A percentile compares a stretch with the other conserved stretches of the same genome.
Conservation (phyloP, 2,797 vertebrate species). For the Phalanger gymnotis region DNA sequence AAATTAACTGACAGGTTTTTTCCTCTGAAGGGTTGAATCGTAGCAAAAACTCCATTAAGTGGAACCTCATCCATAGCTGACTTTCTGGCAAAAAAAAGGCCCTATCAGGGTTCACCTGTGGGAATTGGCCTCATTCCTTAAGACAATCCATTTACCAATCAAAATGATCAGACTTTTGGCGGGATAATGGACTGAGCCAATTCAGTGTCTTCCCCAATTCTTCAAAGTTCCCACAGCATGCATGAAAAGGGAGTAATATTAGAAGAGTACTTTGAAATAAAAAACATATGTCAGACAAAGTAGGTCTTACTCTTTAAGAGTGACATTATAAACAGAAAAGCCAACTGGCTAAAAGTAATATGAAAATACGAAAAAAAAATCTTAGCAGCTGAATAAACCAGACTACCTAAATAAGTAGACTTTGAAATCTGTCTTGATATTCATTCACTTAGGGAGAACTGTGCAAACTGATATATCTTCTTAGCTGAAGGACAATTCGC, state of each 20-base stretch:
- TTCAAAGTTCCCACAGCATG: neutral
- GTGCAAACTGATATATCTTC: constrained; percentile 20
- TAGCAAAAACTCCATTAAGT: constrained; percentile 7
- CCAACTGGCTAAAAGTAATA: constrained; percentile 39
- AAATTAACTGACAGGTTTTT: neutral
- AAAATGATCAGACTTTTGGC: constrained; percentile 22
- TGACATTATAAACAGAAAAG: constrained; percentile 58
- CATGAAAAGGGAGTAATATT: constrained; percentile 14
- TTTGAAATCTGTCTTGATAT: constrained; percentile 12
- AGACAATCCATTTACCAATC: neutral
- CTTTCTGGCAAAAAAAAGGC: neutral
- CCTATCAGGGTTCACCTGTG: neutral
- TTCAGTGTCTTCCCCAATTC: constrained; percentile 22
- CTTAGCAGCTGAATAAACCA: constrained; percentile 43
- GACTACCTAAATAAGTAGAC: constrained; percentile 8
- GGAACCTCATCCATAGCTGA: neutral
- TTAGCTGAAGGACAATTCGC: neutral
- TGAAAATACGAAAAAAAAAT: constrained; percentile 46
- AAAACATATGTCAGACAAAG: constrained; percentile 56
- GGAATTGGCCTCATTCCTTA: neutral
- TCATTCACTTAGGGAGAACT: neutral
- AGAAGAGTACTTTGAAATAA: constrained; percentile 51
- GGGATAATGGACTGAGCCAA: constrained; percentile 15
- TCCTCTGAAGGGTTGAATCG: neutral
- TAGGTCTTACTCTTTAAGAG: constrained; percentile 47